A percentile compares a stretch with the other conserved stretches of the same genome.
phyloP scores from a whole-genome alignment of 2,113 vertebrate genomes.

The Cynoglossus semilaevis region DNA sequence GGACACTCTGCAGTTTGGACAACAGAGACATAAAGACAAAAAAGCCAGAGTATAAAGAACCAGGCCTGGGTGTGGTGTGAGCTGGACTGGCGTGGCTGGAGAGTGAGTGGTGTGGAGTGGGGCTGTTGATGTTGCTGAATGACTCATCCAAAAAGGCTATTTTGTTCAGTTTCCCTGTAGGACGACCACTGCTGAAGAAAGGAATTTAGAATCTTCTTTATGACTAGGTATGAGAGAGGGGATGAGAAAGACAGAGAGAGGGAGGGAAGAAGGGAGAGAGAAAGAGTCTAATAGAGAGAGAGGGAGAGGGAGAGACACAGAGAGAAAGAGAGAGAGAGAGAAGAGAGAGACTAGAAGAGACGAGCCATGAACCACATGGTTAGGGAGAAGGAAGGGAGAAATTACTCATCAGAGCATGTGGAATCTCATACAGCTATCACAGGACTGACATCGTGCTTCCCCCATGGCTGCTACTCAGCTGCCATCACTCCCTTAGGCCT shows the following conservation, averaged over 20 bases:
- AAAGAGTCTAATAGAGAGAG: too few species aligned
- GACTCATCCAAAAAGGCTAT: conserved; percentile 65
- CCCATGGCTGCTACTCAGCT: conserved; percentile 38
- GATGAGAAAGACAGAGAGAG: conserved; percentile 26
- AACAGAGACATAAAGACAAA: conserved; percentile 3
- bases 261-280: conserved; percentile 49
- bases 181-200: conserved; percentile 39
- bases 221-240: neutral
- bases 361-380: conserved; percentile 79
- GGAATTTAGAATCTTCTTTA: conserved; percentile 54
- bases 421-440: conserved; percentile 87
- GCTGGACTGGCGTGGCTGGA: conserved; percentile 48
- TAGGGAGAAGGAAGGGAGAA: conserved; percentile 75
- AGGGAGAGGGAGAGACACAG: conserved; percentile 16
- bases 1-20: neutral
- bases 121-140: conserved; percentile 52
- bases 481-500: conserved; percentile 33
- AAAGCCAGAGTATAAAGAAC: conserved; percentile 37
- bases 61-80: conserved; percentile 61
- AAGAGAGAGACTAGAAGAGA: conserved; percentile 78
- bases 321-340: conserved; percentile 73
- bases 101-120: conserved; percentile 46
- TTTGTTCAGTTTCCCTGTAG: conserved; percentile 55
- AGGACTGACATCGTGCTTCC: conserved; percentile 79
- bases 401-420: conserved; percentile 88